Percentiles rank a stretch among this genome's conserved stretches.
phyloP scores from a whole-genome alignment of 2,113 vertebrate genomes.

The Pterocles burchelli region DNA sequence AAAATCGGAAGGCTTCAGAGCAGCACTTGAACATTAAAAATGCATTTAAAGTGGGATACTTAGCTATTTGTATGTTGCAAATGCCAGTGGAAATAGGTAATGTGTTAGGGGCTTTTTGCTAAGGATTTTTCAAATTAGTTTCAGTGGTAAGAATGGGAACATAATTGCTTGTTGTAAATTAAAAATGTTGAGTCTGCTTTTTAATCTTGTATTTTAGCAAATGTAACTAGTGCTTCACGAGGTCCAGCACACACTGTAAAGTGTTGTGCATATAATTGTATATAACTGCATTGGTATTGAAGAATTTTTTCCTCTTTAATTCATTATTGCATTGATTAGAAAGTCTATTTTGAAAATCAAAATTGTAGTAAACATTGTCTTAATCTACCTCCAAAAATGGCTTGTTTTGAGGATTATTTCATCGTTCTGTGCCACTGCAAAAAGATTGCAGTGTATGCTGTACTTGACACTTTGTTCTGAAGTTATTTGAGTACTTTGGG shows the following conservation, averaged over 20 bases:
- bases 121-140: neutral
- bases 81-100: neutral
- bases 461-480: neutral
- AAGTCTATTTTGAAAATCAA: neutral
- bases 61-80: rapidly evolving
- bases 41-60: neutral
- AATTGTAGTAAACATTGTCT: neutral
- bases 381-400: neutral
- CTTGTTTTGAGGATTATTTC: neutral
- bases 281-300: neutral
- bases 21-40: neutral
- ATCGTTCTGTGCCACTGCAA: neutral
- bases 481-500: neutral
- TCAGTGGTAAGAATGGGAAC: neutral
- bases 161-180: neutral
- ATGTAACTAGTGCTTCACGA: neutral
- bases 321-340: neutral
- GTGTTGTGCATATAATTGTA: neutral
- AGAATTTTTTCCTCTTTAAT: neutral
- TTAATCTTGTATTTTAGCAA: neutral
- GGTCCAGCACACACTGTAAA: neutral
- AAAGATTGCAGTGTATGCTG: neutral
- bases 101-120: neutral
- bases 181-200: neutral
- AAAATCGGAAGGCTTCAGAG: neutral